These are phyloP conservation scores for Melieria omissa DNA, from an alignment of 2,888 invertebrate genomes.

Conservation along the genomic window DNA sequence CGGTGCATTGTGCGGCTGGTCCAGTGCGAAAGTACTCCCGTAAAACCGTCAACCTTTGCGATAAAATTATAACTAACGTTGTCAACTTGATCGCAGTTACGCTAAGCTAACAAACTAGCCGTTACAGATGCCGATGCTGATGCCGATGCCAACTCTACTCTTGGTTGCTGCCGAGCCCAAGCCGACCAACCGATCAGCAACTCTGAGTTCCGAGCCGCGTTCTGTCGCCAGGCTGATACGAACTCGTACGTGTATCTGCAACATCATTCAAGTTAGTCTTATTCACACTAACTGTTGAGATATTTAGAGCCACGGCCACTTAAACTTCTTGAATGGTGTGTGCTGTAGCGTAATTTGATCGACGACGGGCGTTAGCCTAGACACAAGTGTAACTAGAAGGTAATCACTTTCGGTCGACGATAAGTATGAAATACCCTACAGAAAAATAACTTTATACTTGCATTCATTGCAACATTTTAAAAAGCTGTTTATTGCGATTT, in stretches of 20 bases:
- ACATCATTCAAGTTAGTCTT: slow-evolving; percentile 4
- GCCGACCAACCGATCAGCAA: background rate
- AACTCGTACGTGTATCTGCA: background rate
- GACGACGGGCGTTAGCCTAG: no score
- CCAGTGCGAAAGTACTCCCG: background rate
- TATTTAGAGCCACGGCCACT: background rate
- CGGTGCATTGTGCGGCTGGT: no score
- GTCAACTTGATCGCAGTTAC: slow-evolving; percentile 35
- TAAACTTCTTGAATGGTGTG: no score
- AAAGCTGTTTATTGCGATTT: no score
- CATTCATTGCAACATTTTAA: no score
- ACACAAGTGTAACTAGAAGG: no score
- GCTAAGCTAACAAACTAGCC: slow-evolving; percentile 31
- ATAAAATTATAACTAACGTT: slow-evolving; percentile 40
- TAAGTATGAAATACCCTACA: no score
- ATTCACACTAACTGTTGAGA: slow-evolving; percentile 3
- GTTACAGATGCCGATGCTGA: background rate
- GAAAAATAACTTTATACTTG: no score
- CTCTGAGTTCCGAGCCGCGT: background rate
- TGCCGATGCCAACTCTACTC: background rate
- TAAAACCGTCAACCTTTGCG: slow-evolving; percentile 35
- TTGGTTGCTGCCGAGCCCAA: background rate
- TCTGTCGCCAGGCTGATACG: background rate
- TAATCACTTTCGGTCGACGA: no score
- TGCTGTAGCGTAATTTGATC: no score